A percentile compares a stretch with the other conserved stretches of the same genome.
Conservation (phyloP, 2,113 vertebrate species). For the Nothoprocta perdicaria region DNA sequence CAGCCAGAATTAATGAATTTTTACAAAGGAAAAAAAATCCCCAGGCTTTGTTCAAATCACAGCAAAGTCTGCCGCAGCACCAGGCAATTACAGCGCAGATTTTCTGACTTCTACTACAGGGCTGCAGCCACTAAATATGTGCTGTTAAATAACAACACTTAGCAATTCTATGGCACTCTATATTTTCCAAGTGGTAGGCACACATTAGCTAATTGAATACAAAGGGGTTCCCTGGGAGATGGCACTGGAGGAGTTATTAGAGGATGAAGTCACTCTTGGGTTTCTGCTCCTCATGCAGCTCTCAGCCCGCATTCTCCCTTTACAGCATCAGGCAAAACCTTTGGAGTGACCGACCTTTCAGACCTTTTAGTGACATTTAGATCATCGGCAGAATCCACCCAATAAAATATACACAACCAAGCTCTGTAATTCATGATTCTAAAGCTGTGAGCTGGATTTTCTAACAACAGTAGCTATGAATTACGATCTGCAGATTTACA, state of each 20-base stretch:
- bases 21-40: background rate
- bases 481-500: background rate
- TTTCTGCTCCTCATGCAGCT: background rate
- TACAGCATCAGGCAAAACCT: background rate
- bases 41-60: background rate
- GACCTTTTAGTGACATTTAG: background rate
- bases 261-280: constrained; percentile 50
- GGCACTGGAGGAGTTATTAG: constrained; percentile 34
- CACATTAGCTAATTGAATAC: constrained; percentile 74
- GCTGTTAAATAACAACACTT: constrained; percentile 66
- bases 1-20: constrained; percentile 54
- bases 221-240: constrained; percentile 69
- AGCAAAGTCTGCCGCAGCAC: background rate
- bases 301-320: background rate
- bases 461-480: accelerated
- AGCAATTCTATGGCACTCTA: constrained; percentile 26
- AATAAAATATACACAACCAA: background rate
- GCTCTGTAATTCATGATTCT: background rate
- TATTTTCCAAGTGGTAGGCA: constrained; percentile 57
- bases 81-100: constrained; percentile 21
- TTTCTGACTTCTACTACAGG: constrained; percentile 32
- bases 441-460: background rate
- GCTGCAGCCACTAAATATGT: constrained; percentile 25
- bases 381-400: background rate
- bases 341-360: background rate